phyloP scores from a whole-genome alignment of 2,797 vertebrate genomes.

The Molossus alvarezi region DNA sequence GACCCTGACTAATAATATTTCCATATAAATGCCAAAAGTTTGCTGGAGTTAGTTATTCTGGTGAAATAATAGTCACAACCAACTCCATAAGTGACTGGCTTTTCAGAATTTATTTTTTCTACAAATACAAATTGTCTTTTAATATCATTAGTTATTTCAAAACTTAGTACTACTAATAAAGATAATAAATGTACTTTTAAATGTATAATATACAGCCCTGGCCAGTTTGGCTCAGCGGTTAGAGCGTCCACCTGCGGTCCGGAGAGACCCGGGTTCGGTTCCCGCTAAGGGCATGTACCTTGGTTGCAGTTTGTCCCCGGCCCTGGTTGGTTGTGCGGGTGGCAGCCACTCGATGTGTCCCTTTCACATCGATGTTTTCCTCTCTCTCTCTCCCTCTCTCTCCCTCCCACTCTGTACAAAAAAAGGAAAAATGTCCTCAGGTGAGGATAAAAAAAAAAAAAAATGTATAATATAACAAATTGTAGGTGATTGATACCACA shows the following conservation, averaged over 20 bases:
- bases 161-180: neutral
- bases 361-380: too few relatives aligned
- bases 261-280: too few relatives aligned
- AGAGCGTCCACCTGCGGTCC: too few relatives aligned
- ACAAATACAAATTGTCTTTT: slow-evolving; percentile 37
- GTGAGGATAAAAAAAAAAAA: too few relatives aligned
- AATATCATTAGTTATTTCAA: neutral
- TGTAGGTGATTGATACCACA: neutral
- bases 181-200: neutral
- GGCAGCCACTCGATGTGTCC: too few relatives aligned
- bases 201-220: neutral
- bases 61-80: neutral
- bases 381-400: too few relatives aligned
- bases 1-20: neutral
- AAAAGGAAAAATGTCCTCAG: too few relatives aligned
- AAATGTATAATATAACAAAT: neutral
- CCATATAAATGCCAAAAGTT: slow-evolving; percentile 40
- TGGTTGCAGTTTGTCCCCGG: too few relatives aligned
- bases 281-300: too few relatives aligned
- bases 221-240: too few relatives aligned
- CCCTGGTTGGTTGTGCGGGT: too few relatives aligned
- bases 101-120: slow-evolving; percentile 46
- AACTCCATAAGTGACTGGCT: neutral
- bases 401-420: too few relatives aligned
- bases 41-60: slow-evolving; percentile 18